A percentile compares a stretch with the other conserved stretches of the same genome.
Conservation (phyloP, 1,140 invertebrate genomes). For the Zaprionus nigranus region DNA sequence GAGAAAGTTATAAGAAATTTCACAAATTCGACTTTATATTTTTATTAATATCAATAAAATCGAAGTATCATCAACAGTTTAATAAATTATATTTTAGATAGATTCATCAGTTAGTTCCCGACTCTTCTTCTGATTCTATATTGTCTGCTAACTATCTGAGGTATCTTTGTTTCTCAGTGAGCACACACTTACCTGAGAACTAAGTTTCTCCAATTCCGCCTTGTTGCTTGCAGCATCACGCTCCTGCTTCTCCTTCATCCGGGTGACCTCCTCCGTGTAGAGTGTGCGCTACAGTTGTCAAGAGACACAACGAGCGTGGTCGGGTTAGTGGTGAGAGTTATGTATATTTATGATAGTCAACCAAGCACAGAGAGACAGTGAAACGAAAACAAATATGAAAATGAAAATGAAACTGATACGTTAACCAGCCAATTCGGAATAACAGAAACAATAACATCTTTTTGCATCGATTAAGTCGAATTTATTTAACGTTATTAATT, state of each 20-base stretch:
- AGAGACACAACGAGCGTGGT: background rate
- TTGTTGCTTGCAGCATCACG: conserved; percentile 55
- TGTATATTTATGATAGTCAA: background rate
- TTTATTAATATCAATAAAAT: background rate
- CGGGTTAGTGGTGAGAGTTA: conserved; percentile 17
- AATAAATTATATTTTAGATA: background rate
- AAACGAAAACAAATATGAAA: conserved; percentile 13
- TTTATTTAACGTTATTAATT: background rate
- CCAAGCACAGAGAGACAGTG: conserved; percentile 10
- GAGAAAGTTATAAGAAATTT: background rate
- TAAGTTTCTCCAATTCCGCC: conserved; percentile 56
- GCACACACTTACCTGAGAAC: conserved; percentile 64
- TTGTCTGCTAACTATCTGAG: background rate
- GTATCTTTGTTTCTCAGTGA: too few species aligned
- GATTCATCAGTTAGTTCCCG: background rate
- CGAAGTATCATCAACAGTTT: background rate
- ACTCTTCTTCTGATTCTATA: background rate
- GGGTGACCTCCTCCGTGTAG: conserved; percentile 85
- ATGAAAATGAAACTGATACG: conserved; percentile 9
- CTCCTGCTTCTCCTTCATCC: conserved; percentile 84
- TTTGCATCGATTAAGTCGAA: background rate
- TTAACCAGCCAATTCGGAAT: background rate
- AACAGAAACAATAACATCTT: background rate
- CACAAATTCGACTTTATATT: background rate
- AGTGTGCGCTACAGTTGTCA: conserved; percentile 76